phyloP scores from a whole-genome alignment of 2,113 vertebrate genomes.

The Eonycteris spelaea region DNA sequence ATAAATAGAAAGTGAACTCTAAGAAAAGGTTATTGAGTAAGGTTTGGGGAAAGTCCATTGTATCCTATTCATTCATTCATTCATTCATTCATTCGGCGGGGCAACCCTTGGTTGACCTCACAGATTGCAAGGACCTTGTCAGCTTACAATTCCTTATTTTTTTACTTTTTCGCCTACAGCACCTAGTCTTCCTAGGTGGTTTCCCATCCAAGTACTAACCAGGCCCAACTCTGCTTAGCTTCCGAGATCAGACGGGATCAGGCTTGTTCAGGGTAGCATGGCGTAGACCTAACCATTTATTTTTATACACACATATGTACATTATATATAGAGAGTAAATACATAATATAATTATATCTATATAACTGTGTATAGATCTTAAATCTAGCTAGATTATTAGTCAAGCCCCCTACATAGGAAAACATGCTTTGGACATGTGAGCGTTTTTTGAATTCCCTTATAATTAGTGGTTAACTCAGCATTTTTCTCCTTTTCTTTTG shows the following conservation, averaged over 20 bases:
- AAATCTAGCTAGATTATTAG: background rate
- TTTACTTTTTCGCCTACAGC: too few relatives aligned
- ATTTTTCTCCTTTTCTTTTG: background rate
- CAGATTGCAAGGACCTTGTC: too few relatives aligned
- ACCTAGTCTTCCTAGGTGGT: too few relatives aligned
- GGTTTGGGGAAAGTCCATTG: background rate
- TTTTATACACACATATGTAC: background rate
- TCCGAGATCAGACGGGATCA: too few relatives aligned
- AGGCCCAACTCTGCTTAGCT: too few relatives aligned
- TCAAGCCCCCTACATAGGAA: background rate
- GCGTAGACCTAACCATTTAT: background rate
- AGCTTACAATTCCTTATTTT: too few relatives aligned
- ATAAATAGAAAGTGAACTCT: background rate
- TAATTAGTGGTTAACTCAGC: constrained; percentile 20
- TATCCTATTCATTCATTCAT: background rate
- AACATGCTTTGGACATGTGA: constrained; percentile 21
- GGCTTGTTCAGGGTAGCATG: too few relatives aligned
- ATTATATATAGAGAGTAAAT: background rate
- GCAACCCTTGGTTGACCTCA: too few relatives aligned
- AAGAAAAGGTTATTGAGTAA: constrained; percentile 25
- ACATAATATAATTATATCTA: background rate
- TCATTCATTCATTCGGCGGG: too few relatives aligned
- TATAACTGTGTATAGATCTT: background rate
- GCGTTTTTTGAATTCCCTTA: constrained; percentile 21
- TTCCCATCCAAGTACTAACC: too few relatives aligned